Evolutionary conservation across 2,797 vertebrate species (phyloP), one percentile per base, ranked within the genome.

Genomic region (Alauda arvensis): DNA sequence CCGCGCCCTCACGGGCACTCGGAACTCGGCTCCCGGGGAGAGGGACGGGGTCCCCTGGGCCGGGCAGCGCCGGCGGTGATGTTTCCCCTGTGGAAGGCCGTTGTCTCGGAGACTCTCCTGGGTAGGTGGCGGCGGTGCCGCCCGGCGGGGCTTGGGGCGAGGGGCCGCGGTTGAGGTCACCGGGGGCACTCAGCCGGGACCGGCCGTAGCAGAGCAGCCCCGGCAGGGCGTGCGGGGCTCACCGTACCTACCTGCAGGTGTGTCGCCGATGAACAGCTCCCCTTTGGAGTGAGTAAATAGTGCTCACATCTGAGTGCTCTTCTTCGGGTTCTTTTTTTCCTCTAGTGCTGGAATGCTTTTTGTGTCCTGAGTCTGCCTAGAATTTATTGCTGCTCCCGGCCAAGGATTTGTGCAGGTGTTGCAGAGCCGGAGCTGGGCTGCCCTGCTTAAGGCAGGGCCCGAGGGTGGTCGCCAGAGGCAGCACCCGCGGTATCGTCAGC

Each of bases 61-160:
- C 15, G 31, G 52, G 29, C 48, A 31, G 39, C 18, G 8, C 19
- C 14, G 28, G 43, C 3, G 14, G 61, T 18, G 39, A 96, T 96
- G 96, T 14, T 37, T 26, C 7, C 57, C 2, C 76, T 94, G 12
- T 96, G 96, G 95, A 92, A 60, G 45, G 92, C 92, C 21, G 24
- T 95, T 53, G 26, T 95, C 29, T 51, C 90, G 61, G 96, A 97
- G 94, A 96, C 56, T 29, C 14, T 96, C 8, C 69, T 97, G 67
- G 96, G 96, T 97, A 96, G 90, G 95, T 88, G 79, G 24, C 56
- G 52, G 56, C 18, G 17, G 33, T 43, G 42, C 26, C 18, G 57
- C 7, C 46, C 33, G 31, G 1, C 15, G 53, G 25, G 57, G 25
- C 56, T 28, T 28, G 24, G 70, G 63, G 61, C 18, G 25, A 12